Evolutionary conservation across 2,888 invertebrate species (phyloP).

Genomic region (Panzeria rudis): DNA sequence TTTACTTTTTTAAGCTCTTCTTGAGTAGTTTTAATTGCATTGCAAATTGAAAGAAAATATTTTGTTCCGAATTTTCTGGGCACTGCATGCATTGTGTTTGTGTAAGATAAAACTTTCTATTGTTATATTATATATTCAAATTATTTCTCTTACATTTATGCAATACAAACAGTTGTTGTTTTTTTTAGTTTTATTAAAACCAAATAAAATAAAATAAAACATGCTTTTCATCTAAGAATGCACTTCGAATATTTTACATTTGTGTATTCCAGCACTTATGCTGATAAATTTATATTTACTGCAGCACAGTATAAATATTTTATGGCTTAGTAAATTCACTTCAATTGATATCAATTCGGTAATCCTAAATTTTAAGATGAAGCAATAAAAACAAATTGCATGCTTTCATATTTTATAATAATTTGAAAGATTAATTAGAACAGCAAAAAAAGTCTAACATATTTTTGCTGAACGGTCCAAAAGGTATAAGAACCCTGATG

Average conservation of each 20-base stretch:
- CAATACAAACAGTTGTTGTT: background rate
- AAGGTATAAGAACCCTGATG: too few relatives aligned
- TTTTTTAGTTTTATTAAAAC: too few relatives aligned
- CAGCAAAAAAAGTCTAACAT: too few relatives aligned
- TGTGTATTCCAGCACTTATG: background rate
- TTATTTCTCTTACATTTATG: background rate
- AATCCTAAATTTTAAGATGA: too few relatives aligned
- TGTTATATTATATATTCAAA: background rate
- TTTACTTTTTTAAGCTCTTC: background rate
- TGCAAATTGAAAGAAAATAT: slow-evolving; percentile 34
- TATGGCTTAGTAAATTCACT: background rate
- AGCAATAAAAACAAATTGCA: too few relatives aligned
- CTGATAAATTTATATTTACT: slow-evolving; percentile 3
- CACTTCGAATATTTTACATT: too few relatives aligned
- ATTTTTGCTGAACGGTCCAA: too few relatives aligned
- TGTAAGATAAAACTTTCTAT: background rate
- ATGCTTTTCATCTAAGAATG: background rate
- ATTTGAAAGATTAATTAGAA: too few relatives aligned
- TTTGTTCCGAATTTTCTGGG: slow-evolving; percentile 10
- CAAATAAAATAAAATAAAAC: background rate
- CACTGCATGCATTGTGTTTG: background rate
- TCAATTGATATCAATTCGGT: too few relatives aligned
- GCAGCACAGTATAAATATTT: background rate
- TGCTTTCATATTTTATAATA: too few relatives aligned
- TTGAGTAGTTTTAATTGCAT: background rate